Evolutionary conservation across 2,113 vertebrate genomes (phyloP), one percentile per base, ranked within the genome.

Genomic region (Oryzias javanicus): DNA sequence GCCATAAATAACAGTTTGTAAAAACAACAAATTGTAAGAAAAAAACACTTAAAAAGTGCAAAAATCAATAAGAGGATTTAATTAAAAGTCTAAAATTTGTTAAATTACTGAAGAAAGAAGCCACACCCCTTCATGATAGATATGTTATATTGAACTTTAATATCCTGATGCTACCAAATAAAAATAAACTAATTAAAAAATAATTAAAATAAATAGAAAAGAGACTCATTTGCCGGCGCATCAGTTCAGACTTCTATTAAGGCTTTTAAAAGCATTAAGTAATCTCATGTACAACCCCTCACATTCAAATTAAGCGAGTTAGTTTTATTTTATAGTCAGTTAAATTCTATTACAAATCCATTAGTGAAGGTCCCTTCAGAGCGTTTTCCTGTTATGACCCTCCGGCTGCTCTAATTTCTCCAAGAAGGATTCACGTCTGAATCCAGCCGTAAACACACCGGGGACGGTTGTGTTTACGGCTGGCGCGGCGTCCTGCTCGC

Each of bases 321-420:
- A 44, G 68, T 64, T 74, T 55, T 41, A 56, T 59, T 48, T 49
- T 54, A 27, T 19, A 49, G 48, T 44, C 48, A 56, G 22, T 55
- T 68, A 45, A 70, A 80, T 69, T 15, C 62, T 20, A 69, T 78
- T 60, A 74, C 4, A n/a, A 47, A 58, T 70, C 60, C 54, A 80
- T 80, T 70, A 72, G 64, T 22, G n/a, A 67, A 42, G 67, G 42
- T 56, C 61, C 42, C 66, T 40, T 18, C 4, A 25, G 20, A 71
- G 62, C 22, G 40, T 42, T 64, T 63, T 35, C 55, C 41, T 42
- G n/a, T 42, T 25, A 14, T 24, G 59, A 61, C 57, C 66, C 41
- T 60, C 46, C 29, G 54, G 69, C 64, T 51, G 50, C 41, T 8
- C 8, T 47, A 7, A 56, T 62, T 42, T 46, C 24, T 42, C 18